These are phyloP conservation scores for Saccostrea echinata DNA, from an alignment of 1,140 invertebrate genomes.

Conservation along the genomic window DNA sequence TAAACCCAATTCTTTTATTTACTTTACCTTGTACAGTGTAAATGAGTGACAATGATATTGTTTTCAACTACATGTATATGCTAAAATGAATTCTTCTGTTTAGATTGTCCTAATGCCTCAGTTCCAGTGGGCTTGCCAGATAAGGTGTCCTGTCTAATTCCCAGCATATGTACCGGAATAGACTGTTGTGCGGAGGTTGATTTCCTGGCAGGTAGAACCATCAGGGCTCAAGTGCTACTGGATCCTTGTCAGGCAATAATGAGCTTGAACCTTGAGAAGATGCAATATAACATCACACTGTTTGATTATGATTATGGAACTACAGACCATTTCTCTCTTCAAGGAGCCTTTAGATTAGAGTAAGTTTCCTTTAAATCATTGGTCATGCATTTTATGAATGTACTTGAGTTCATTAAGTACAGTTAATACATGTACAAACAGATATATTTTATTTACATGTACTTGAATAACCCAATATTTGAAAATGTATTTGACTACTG, in stretches of 20 bases:
- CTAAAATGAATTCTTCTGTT: neutral
- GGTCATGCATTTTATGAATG: too few relatives aligned
- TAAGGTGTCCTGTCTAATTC: conserved; percentile 42
- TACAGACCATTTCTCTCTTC: conserved; percentile 44
- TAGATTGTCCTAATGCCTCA: conserved; percentile 42
- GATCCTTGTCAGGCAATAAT: conserved; percentile 56
- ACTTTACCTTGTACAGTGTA: neutral
- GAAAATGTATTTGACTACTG: too few relatives aligned
- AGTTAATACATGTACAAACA: too few relatives aligned
- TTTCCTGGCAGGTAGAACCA: conserved; percentile 47
- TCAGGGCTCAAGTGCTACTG: conserved; percentile 48
- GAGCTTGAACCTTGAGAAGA: conserved; percentile 59
- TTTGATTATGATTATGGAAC: conserved; percentile 54
- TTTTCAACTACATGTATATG: neutral
- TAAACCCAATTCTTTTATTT: neutral
- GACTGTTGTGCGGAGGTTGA: conserved; percentile 53
- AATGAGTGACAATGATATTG: neutral
- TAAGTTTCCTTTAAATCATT: conserved; percentile 25
- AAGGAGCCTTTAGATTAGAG: conserved; percentile 54
- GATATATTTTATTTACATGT: too few relatives aligned
- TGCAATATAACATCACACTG: conserved; percentile 50
- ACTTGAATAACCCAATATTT: too few relatives aligned
- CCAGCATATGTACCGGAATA: conserved; percentile 54
- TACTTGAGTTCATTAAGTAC: too few relatives aligned
- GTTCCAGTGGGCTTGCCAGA: conserved; percentile 1